These are phyloP conservation scores for Rhagologus leucostigma DNA, from an alignment of 2,113 vertebrate species.

Conservation along the genomic window DNA sequence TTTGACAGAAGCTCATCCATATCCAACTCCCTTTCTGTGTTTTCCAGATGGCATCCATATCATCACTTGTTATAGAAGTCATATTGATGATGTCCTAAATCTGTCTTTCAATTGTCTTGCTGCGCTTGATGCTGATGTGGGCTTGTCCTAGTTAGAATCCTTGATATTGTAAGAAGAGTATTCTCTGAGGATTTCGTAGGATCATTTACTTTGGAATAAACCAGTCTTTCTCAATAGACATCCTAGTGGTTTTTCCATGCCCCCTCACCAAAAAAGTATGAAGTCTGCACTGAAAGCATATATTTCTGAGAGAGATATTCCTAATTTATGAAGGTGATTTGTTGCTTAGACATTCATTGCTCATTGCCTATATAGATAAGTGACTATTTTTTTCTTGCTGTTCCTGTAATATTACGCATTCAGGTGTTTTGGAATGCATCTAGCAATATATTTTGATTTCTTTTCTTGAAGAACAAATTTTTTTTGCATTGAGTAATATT, in stretches of 20 bases:
- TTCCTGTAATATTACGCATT: background rate
- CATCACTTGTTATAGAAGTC: slow-evolving; percentile 38
- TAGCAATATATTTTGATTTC: background rate
- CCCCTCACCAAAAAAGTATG: background rate
- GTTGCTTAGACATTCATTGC: background rate
- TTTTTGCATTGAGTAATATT: background rate
- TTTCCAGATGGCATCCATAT: slow-evolving; percentile 54
- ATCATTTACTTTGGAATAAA: background rate
- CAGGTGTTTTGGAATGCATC: background rate
- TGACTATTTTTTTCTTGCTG: background rate
- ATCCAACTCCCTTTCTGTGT: slow-evolving; percentile 1
- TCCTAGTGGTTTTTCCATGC: background rate
- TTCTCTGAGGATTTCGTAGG: background rate
- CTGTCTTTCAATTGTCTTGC: slow-evolving; percentile 14
- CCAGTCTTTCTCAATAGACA: background rate
- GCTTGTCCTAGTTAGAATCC: slow-evolving; percentile 30
- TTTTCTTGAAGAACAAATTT: background rate
- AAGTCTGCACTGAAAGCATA: background rate
- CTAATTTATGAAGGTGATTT: background rate
- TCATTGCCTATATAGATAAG: background rate
- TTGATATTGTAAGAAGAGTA: background rate
- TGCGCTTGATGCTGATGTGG: slow-evolving; percentile 9
- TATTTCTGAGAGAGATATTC: background rate
- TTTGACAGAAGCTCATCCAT: slow-evolving; percentile 34
- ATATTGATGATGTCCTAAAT: slow-evolving; percentile 44